These are phyloP conservation scores for Xylocopa sonorina DNA, from an alignment of 1,140 invertebrate genomes.

Conservation along the genomic window DNA sequence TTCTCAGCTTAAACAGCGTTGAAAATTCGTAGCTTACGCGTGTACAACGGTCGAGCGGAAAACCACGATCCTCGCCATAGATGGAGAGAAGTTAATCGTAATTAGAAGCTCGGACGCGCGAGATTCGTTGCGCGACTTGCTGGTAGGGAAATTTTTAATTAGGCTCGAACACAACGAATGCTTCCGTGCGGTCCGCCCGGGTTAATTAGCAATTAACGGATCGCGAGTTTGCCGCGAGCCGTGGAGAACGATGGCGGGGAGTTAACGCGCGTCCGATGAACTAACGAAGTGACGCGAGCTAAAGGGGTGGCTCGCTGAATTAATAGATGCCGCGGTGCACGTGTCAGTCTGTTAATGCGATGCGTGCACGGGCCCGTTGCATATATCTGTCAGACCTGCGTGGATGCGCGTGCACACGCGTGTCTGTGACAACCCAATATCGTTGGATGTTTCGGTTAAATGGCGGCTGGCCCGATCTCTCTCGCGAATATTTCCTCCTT, in stretches of 20 bases:
- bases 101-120: too few relatives aligned
- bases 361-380: background rate
- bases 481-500: too few relatives aligned
- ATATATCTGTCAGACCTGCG: background rate
- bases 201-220: conserved; percentile 27
- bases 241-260: background rate
- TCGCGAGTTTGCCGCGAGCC: background rate
- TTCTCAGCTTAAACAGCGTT: too few relatives aligned
- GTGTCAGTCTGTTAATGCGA: conserved; percentile 12
- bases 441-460: background rate
- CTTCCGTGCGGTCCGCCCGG: too few relatives aligned
- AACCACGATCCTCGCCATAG: too few relatives aligned
- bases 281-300: background rate
- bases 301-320: conserved; percentile 4
- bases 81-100: too few relatives aligned
- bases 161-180: background rate
- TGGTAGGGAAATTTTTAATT: background rate
- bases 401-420: background rate
- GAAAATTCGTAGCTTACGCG: too few relatives aligned
- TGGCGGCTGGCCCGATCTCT: too few relatives aligned
- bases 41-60: too few relatives aligned
- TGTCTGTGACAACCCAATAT: background rate
- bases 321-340: conserved; percentile 17
- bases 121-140: background rate
- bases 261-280: background rate